phyloP scores from a whole-genome alignment of 1,140 invertebrate genomes.

The Papilio polytes region DNA sequence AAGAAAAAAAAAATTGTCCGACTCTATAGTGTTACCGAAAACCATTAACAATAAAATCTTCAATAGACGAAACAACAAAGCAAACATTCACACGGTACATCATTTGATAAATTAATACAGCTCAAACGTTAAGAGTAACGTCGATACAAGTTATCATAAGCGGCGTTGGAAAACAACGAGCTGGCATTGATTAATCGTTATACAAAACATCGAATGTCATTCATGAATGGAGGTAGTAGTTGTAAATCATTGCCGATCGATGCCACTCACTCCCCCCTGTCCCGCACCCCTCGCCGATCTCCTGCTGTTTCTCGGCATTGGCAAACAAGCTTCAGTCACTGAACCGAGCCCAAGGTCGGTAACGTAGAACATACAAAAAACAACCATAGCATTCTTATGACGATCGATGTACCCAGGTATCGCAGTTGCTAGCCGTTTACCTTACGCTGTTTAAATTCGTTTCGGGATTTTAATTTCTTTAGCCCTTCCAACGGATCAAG shows the following conservation, averaged over 20 bases:
- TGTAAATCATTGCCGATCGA: slow-evolving; percentile 60
- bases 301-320: slow-evolving; percentile 22
- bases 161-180: slow-evolving; percentile 47
- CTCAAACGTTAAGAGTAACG: slow-evolving; percentile 42
- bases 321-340: slow-evolving; percentile 42
- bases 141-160: slow-evolving; percentile 49
- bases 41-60: slow-evolving; percentile 14
- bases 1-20: no score
- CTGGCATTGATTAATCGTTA: slow-evolving; percentile 59
- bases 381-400: neutral
- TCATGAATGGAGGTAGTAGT: slow-evolving; percentile 58
- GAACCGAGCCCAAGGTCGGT: slow-evolving; percentile 21
- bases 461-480: neutral
- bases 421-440: neutral
- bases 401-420: neutral
- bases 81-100: slow-evolving; percentile 18
- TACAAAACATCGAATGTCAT: slow-evolving; percentile 50
- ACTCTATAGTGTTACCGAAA: slow-evolving; percentile 22
- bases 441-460: neutral
- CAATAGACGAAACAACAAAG: neutral
- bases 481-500: neutral
- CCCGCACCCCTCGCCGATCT: neutral
- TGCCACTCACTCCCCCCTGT: slow-evolving; percentile 23
- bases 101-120: slow-evolving; percentile 41
- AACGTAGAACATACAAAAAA: slow-evolving; percentile 14